Base-by-base conservation (phyloP, 2,888 invertebrate species). In the Catocala nupta region DNA sequence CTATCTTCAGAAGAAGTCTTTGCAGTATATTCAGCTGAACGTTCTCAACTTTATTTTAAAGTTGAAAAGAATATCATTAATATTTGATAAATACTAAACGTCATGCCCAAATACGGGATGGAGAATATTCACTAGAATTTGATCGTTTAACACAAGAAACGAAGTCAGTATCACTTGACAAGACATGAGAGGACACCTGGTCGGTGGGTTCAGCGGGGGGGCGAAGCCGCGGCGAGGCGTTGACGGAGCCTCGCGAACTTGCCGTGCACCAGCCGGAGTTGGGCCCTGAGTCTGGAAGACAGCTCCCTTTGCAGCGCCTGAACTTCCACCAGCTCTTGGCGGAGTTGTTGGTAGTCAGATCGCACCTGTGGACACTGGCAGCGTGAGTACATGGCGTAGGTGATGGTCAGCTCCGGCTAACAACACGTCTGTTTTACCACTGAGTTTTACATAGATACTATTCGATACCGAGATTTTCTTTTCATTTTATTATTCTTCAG, bases 271-370 rank as follows among this genome's bases (percentile, higher is more conserved):
- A 96, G 93, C 50, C 95, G 92, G 81, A 97, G 95, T 86, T 97
- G 97, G 65, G 95, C 93, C 73, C 96, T 96, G 69, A 97, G 95
- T n/a, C 97, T 95, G 65, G 95, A 95, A 44, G 97, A 96, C 77
- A 97, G 95, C 90, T 97, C 97, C 73, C 96, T 95, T 88, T 97
- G 97, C 78, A 97, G 88, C 70, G 97, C 96, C 84, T 97, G 97
- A 71, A 97, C 97, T 82, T 97, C 97, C 77, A 96, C 95, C 79
- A 97, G 95, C 89, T 97, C 97, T 83, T 96, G 96, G 43, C 97
- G 95, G 59, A 97, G 93, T 81, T 96, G 96, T 86, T 96, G 96
- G 89, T 97, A 97, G 87, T 97, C 97, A 69, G 96, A 96, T 77
- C 96, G 96, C 68, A 96, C 95, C 93, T 96, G 91, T 48, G 36